Conservation (phyloP, 2,888 invertebrate species). For the Lasioglossum marginatum region DNA sequence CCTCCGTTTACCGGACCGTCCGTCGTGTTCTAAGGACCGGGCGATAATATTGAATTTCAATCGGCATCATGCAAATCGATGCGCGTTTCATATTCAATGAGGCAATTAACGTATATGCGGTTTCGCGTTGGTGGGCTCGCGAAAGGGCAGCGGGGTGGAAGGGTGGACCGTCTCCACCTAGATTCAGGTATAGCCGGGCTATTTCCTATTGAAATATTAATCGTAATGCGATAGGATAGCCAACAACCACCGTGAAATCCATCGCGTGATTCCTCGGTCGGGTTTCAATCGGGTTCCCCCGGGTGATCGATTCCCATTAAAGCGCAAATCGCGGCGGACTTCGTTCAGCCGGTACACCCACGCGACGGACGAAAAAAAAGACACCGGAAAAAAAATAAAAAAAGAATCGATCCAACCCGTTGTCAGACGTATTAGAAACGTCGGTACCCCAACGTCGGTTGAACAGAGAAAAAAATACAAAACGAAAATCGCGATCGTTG, state of each 20-base stretch:
- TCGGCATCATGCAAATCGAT: conserved; percentile 79
- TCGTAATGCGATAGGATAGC: conserved; percentile 76
- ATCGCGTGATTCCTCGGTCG: conserved; percentile 74
- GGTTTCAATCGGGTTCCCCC: conserved; percentile 58
- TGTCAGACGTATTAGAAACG: conserved; percentile 14
- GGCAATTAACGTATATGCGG: conserved; percentile 81
- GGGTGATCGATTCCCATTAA: conserved; percentile 70
- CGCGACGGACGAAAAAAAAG: conserved; percentile 56
- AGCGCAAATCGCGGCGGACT: conserved; percentile 52
- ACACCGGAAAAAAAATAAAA: not conserved
- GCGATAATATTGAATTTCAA: conserved; percentile 76
- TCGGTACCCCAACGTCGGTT: not conserved
- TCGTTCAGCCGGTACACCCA: conserved; percentile 28
- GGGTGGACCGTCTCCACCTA: conserved; percentile 48
- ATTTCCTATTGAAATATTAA: conserved; percentile 83
- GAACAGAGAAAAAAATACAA: not conserved
- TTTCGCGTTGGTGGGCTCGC: conserved; percentile 56
- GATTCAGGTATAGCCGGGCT: conserved; percentile 70
- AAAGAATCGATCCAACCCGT: conserved; percentile 50
- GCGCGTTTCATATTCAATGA: conserved; percentile 82
- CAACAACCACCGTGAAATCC: conserved; percentile 75
- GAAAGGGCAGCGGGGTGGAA: conserved; percentile 50
- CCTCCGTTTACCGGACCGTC: conserved; percentile 16
- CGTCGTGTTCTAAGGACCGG: conserved; percentile 27
- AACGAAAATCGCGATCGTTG: not conserved